phyloP scores from a whole-genome alignment of 2,888 invertebrate genomes.

The Magallana nippona region DNA sequence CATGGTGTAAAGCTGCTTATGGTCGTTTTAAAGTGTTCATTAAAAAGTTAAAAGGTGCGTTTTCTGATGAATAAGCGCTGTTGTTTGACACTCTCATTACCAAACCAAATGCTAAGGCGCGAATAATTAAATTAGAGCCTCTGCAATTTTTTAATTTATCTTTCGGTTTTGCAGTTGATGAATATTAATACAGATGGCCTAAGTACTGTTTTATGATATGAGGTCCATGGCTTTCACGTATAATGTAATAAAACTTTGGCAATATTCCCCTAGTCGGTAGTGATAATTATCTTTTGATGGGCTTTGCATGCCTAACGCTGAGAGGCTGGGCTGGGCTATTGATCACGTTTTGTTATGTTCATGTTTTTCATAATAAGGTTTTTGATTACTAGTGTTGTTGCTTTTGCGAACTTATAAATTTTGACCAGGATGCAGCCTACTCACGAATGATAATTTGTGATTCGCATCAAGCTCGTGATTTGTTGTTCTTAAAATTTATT shows the following conservation, averaged over 20 bases:
- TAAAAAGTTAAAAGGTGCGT: constrained; percentile 5
- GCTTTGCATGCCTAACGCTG: too few relatives aligned
- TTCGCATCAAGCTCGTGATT: too few relatives aligned
- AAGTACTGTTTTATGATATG: not conserved
- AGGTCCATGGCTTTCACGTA: not conserved
- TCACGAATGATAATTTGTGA: too few relatives aligned
- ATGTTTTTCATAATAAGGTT: too few relatives aligned
- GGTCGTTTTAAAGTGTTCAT: not conserved
- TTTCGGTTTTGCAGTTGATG: constrained; percentile 4
- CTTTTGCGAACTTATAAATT: too few relatives aligned
- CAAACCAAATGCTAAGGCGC: not conserved
- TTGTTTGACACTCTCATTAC: not conserved
- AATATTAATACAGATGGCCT: not conserved
- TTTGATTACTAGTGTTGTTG: too few relatives aligned
- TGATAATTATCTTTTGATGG: too few relatives aligned
- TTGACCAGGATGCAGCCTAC: too few relatives aligned
- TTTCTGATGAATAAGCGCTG: not conserved
- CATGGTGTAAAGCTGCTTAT: not conserved
- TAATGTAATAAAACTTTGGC: not conserved
- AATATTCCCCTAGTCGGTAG: too few relatives aligned
- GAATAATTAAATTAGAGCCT: not conserved
- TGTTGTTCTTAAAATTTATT: too few relatives aligned
- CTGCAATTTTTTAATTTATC: not conserved
- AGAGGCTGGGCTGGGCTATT: too few relatives aligned
- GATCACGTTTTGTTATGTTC: too few relatives aligned